Conservation (phyloP, 2,888 invertebrate genomes). For the Agrochola macilenta region DNA sequence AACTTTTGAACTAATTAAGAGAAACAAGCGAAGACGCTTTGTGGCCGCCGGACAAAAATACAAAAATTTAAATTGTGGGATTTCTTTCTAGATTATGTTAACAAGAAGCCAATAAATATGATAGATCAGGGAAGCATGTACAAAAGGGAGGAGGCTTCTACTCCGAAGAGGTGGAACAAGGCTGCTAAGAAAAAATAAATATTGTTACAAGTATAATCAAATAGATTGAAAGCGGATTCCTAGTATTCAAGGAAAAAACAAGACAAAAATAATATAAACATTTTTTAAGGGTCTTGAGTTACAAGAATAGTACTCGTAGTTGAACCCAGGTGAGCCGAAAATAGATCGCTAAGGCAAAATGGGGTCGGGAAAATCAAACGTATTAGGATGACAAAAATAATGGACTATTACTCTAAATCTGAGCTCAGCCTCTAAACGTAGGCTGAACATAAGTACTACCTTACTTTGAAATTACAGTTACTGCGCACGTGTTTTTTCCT, state of each 20-base stretch:
- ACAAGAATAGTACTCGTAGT: background rate
- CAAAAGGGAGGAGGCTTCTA: background rate
- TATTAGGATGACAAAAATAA: constrained; percentile 11
- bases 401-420: constrained; percentile 22
- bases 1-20: constrained; percentile 19
- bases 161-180: background rate
- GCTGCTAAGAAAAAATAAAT: background rate
- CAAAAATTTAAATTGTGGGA: background rate
- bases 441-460: background rate
- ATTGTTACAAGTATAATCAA: background rate
- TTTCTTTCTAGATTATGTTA: background rate
- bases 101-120: background rate
- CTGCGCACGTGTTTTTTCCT: background rate
- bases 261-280: background rate
- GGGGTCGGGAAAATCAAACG: background rate
- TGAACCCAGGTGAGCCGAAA: constrained; percentile 3
- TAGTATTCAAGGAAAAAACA: background rate
- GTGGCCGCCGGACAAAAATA: background rate
- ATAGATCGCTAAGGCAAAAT: background rate
- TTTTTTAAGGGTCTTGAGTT: background rate
- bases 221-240: background rate
- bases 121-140: background rate
- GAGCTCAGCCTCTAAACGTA: constrained; percentile 10
- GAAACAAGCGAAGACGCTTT: constrained; percentile 7
- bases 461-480: background rate